Conservation (phyloP, 2,888 invertebrate genomes). For the Drosophila suboccidentalis region DNA sequence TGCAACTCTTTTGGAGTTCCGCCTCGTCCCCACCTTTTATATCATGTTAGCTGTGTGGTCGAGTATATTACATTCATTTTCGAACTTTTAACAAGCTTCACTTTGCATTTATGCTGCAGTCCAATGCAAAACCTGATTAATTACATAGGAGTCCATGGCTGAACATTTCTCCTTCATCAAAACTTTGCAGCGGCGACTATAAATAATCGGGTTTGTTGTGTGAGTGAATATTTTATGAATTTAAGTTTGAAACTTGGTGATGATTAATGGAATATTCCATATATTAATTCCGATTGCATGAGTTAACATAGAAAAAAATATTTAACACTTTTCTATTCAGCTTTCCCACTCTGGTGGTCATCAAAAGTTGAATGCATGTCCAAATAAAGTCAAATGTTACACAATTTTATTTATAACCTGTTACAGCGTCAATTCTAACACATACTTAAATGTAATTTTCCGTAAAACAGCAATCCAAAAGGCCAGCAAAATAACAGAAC, state of each 20-base stretch:
- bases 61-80: conserved; percentile 70
- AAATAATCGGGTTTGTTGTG: neutral
- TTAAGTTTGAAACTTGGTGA: neutral
- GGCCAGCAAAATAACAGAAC: conserved; percentile 38
- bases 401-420: conserved; percentile 76
- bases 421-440: conserved; percentile 77
- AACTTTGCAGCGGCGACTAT: conserved; percentile 7
- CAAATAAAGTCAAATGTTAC: conserved; percentile 53
- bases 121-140: conserved; percentile 49
- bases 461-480: conserved; percentile 58
- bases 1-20: neutral
- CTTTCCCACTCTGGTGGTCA: neutral
- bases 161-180: neutral
- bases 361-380: conserved; percentile 9
- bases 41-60: conserved; percentile 63
- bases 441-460: conserved; percentile 79
- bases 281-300: neutral
- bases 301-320: neutral
- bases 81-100: conserved; percentile 69
- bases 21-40: conserved; percentile 17
- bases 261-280: neutral
- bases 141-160: conserved; percentile 30
- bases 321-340: neutral
- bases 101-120: conserved; percentile 32
- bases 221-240: conserved; percentile 10